Evolutionary conservation across 2,888 invertebrate genomes (phyloP), one percentile per base, ranked within the genome.

Genomic region (Acrobasis repandana): DNA sequence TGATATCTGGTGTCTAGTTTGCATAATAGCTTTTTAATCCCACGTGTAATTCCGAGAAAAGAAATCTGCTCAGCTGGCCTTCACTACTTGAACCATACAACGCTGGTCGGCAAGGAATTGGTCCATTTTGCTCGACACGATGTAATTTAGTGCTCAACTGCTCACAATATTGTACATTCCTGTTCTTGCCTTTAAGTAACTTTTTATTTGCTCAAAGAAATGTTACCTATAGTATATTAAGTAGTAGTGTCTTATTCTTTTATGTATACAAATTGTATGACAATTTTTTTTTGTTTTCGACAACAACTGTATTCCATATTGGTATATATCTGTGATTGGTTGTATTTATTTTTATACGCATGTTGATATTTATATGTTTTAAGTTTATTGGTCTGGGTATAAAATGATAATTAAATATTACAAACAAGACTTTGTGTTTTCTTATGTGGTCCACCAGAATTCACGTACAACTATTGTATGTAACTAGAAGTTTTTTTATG

Each of bases 291-390:
- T 28, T 28, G 28, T 28, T 28, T 28, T 28, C 28, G 28, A 28
- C 6, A 6, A 28, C 28, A 28, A 28, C 8, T 28, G 28, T 28
- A 28, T 6, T 28, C 28, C 28, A 28, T 28, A 28, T 43, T n/a
- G 11, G 14, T 43, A 43, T 43, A 5, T 14, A 63, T 52, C 67
- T 67, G 67, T 67, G 67, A 67, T 67, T 63, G 20, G 28, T 62
- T 58, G 43, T 43, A 43, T 43, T 54, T 36, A 43, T n/a, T 57
- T 50, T 54, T 63, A 14, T 63, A 52, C 56, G 34, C 18, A 60
- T 48, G 18, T 64, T 59, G 56, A 28, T 58, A 34, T 28, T 6
- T 28, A 28, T 28, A 6, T 5, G 2, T 28, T 28, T 28, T 28
- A 28, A 5, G 28, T 28, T 28, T 28, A 28, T 48, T 48, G 57